phyloP scores from a whole-genome alignment of 2,888 invertebrate species.

The Trichopoda pennipes region DNA sequence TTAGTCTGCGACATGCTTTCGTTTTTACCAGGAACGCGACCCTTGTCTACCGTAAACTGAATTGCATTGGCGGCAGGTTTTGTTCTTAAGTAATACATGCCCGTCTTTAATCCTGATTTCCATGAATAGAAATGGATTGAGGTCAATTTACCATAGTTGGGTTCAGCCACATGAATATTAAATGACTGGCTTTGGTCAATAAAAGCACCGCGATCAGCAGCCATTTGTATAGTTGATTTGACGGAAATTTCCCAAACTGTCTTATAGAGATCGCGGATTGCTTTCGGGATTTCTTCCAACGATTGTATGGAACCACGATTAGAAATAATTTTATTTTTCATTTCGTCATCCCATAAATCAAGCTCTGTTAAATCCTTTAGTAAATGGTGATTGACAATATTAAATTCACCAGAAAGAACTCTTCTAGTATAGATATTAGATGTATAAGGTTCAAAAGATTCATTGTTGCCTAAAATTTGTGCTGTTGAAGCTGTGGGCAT shows the following conservation, averaged over 20 bases:
- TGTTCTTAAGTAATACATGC: conserved; percentile 98
- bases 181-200: conserved; percentile 99
- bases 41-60: conserved; percentile 98
- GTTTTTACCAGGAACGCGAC: conserved; percentile 81
- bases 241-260: conserved; percentile 99
- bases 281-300: conserved; percentile 91
- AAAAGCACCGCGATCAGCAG: conserved; percentile 97
- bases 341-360: conserved; percentile 95
- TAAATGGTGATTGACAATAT: conserved; percentile 97
- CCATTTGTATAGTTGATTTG: conserved; percentile 96
- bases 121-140: conserved; percentile 99
- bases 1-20: conserved; percentile 60
- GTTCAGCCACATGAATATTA: conserved; percentile 97
- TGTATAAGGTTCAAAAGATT: conserved; percentile 98
- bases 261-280: conserved; percentile 93
- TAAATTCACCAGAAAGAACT: conserved; percentile 97
- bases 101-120: conserved; percentile 98
- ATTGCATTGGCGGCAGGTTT: conserved; percentile 98
- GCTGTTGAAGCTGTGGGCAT: conserved; percentile 99
- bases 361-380: conserved; percentile 94
- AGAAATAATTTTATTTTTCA: conserved; percentile 96
- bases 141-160: conserved; percentile 95
- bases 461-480: conserved; percentile 99
- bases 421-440: conserved; percentile 97
- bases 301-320: conserved; percentile 96